Conservation (phyloP, 2,113 vertebrate genomes). For the Hoplias malabaricus region DNA sequence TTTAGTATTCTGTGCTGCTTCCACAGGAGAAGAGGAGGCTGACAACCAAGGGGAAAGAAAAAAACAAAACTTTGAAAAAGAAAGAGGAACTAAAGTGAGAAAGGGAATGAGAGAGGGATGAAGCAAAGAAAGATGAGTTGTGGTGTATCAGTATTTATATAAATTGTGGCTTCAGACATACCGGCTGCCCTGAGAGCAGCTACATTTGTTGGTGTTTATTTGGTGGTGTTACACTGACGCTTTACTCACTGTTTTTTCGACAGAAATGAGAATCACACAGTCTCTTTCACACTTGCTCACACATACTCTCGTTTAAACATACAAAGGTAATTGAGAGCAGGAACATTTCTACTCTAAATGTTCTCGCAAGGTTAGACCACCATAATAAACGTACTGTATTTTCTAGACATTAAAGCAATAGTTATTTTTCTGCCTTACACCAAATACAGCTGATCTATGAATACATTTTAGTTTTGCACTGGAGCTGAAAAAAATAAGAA, state of each 20-base stretch:
- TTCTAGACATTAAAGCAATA: too few species aligned
- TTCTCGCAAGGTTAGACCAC: neutral
- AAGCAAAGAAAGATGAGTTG: neutral
- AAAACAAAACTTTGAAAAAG: neutral
- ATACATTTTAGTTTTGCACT: too few species aligned
- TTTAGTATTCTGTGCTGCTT: constrained; percentile 31
- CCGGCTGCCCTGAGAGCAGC: neutral
- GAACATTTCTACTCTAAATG: neutral
- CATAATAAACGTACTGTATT: too few species aligned
- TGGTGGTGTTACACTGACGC: neutral
- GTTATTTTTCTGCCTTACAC: too few species aligned
- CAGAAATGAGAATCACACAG: neutral
- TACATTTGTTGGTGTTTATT: neutral
- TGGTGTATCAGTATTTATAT: neutral
- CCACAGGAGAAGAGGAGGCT: neutral
- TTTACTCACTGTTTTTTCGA: neutral
- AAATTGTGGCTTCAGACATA: neutral
- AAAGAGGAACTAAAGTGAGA: neutral
- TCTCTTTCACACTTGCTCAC: neutral
- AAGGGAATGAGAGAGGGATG: neutral
- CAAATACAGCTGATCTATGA: too few species aligned
- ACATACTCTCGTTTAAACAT: neutral
- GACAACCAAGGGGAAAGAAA: neutral
- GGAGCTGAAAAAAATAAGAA: too few species aligned
- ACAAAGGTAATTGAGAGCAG: neutral